These are phyloP conservation scores for Falco cherrug DNA, from an alignment of 2,797 vertebrate genomes.

Conservation along the genomic window DNA sequence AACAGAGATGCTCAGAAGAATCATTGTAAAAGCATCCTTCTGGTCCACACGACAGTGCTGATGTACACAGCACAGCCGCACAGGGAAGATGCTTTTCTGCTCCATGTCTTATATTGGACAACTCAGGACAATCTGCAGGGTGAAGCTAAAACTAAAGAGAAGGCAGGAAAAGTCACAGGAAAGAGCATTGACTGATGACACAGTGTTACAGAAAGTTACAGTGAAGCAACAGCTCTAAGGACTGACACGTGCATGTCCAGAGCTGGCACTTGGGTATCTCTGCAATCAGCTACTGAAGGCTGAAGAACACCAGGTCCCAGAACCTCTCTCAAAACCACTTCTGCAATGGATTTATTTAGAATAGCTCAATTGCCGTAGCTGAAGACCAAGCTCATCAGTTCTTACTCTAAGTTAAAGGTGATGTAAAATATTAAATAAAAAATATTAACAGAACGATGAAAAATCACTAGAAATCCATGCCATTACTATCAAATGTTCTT, in stretches of 20 bases:
- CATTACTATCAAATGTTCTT: neutral
- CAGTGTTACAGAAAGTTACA: neutral
- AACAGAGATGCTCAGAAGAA: neutral
- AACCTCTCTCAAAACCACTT: neutral
- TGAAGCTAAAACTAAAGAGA: neutral
- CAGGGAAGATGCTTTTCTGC: neutral
- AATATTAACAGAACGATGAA: neutral
- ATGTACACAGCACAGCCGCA: neutral
- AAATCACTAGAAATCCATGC: neutral
- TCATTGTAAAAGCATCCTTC: neutral
- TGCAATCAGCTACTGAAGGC: neutral
- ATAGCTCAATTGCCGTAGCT: neutral
- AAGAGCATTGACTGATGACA: neutral
- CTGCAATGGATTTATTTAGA: neutral
- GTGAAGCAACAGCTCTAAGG: neutral
- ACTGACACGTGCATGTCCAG: neutral
- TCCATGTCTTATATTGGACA: fast-evolving
- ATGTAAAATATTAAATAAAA: neutral
- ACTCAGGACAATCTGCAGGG: neutral
- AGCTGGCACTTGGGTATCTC: neutral
- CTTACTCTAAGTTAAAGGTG: neutral
- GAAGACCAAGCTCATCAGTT: neutral
- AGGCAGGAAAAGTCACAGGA: neutral
- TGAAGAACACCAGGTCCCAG: neutral
- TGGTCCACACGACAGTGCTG: neutral